Percentiles rank a stretch among this genome's conserved stretches.
phyloP scores from a whole-genome alignment of 2,113 vertebrate species.

The Xenus cinereus region DNA sequence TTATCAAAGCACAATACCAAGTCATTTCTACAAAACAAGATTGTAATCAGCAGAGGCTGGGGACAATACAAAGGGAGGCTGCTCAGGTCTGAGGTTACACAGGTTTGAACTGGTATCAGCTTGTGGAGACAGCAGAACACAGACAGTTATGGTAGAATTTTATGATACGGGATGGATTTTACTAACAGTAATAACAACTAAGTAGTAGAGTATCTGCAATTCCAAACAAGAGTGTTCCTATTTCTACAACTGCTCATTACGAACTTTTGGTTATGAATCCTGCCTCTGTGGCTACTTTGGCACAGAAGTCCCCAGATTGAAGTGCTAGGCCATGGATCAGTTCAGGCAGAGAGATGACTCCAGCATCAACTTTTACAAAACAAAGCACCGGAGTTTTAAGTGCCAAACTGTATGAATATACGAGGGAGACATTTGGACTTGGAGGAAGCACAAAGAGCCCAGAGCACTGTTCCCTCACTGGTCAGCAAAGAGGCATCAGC shows the following conservation, averaged over 20 bases:
- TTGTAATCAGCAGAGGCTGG: neutral
- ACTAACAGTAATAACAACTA: neutral
- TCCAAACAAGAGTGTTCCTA: neutral
- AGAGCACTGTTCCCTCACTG: neutral
- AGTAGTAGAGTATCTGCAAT: neutral
- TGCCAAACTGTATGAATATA: neutral
- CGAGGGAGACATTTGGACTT: neutral
- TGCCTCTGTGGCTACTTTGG: neutral
- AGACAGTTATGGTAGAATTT: neutral
- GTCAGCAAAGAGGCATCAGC: neutral
- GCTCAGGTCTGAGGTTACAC: neutral
- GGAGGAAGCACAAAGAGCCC: neutral
- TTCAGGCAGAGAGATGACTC: neutral
- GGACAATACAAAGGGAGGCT: neutral
- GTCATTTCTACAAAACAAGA: neutral
- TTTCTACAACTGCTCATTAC: neutral
- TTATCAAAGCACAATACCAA: slow-evolving; percentile 27
- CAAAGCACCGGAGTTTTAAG: neutral
- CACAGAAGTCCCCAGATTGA: neutral
- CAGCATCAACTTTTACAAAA: neutral
- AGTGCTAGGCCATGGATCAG: neutral
- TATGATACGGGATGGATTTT: neutral
- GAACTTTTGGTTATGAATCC: neutral
- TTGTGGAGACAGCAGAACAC: neutral
- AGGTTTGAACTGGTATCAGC: neutral